These are phyloP conservation scores for Zaprionus africanus DNA, from an alignment of 1,140 invertebrate species.

Conservation along the genomic window DNA sequence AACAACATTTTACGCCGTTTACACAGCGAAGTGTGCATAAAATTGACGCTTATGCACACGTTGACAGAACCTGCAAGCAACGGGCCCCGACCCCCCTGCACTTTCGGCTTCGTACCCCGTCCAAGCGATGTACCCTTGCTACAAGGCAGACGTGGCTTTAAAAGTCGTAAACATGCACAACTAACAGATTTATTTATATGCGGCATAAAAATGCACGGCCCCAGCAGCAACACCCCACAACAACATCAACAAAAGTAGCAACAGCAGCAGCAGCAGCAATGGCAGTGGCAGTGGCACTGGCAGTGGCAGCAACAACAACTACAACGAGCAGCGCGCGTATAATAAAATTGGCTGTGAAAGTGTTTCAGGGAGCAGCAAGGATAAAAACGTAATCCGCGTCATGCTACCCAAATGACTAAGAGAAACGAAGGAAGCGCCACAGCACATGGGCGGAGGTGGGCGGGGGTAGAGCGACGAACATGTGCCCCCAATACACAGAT, in stretches of 20 bases:
- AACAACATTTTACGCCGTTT: constrained; percentile 81
- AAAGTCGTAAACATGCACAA: constrained; percentile 83
- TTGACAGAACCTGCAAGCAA: constrained; percentile 46
- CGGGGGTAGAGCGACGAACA: constrained; percentile 12
- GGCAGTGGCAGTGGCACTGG: neutral
- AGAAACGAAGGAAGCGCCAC: constrained; percentile 52
- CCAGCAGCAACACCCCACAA: constrained; percentile 33
- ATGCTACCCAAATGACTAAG: constrained; percentile 78
- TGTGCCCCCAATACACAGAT: constrained; percentile 49
- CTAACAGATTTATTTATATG: constrained; percentile 83
- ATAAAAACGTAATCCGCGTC: constrained; percentile 79
- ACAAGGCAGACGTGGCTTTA: constrained; percentile 55
- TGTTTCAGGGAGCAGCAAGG: constrained; percentile 73
- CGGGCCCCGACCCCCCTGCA: constrained; percentile 19
- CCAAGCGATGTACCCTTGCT: neutral
- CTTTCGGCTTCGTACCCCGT: constrained; percentile 4
- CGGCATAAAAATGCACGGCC: constrained; percentile 80
- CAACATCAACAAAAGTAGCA: constrained; percentile 29
- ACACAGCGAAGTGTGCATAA: constrained; percentile 81
- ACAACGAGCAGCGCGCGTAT: constrained; percentile 67
- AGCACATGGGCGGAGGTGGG: neutral
- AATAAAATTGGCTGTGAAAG: constrained; percentile 83
- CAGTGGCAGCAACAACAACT: constrained; percentile 15
- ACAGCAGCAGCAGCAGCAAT: constrained; percentile 28
- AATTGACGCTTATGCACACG: constrained; percentile 78